Evolutionary conservation across 2,888 invertebrate species (phyloP), one percentile per base, ranked within the genome.

Genomic region (Orchestes rusci): DNA sequence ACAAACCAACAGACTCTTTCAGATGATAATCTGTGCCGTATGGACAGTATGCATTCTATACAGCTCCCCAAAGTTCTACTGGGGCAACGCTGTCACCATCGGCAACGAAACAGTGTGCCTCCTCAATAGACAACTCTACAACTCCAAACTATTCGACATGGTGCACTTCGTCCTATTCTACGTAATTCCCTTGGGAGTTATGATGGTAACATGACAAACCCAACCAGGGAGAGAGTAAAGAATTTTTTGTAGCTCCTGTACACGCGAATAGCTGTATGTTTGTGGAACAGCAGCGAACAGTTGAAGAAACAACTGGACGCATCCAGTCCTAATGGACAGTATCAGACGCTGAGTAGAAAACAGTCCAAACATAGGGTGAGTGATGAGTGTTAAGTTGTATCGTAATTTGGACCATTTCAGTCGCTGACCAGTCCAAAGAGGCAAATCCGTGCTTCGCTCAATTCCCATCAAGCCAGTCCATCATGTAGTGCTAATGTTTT

Each of bases 151-250:
- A 29, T 79, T 86, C 63, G 87, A 88, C 63, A 79, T 84, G 67
- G 79, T 85, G 52, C 90, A 88, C 69, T 84, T 92, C 59, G 80
- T 83, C 4, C 73, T 91, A 4, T 80, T 91, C 48, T 92, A 91
- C 67, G 74, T 86, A 30, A 73, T 88, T 28, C 93, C 93, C 0
- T 69, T 93, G 37, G 71, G 79, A 37, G 79, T 89, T 16, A 89
- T 93, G 80, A 79, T 78, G 71, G 82, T 82, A 62, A 75, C 10
- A 23, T 23, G 10, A 23, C 10, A 7, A 23, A 23, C 23, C 23
- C 23, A 23, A 23, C 23, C 10, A 23, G 10, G 23, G 10, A 23
- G 7, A 7, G 5, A 5, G 7, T 23, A 23, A 23, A 23, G 23
- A 23, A 23, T 10, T 23, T 23, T 23, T 12, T 31, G 31, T 31